These are phyloP conservation scores for Pontoporia blainvillei DNA, from an alignment of 2,113 vertebrate species.

Conservation along the genomic window DNA sequence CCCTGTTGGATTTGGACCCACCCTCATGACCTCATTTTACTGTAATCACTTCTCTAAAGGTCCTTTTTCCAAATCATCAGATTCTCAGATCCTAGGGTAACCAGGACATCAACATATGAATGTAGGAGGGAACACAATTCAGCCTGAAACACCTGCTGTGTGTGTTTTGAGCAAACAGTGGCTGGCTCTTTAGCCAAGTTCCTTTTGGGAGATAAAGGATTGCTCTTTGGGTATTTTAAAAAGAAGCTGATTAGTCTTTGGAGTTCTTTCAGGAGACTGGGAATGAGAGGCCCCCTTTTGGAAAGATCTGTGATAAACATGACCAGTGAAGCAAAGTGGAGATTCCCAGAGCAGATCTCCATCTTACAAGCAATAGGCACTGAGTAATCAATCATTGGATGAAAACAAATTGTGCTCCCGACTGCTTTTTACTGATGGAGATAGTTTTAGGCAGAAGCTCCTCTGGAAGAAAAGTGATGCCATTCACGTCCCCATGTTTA, in stretches of 20 bases:
- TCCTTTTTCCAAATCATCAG: fast-evolving
- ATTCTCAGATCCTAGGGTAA: not conserved
- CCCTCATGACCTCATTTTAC: not conserved
- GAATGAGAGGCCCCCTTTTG: not conserved
- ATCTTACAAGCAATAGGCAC: not conserved
- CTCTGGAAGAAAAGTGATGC: not conserved
- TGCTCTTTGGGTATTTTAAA: not conserved
- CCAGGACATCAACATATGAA: not conserved
- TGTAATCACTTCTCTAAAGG: not conserved
- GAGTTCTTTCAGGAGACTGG: not conserved
- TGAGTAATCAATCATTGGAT: fast-evolving
- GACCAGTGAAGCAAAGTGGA: not conserved
- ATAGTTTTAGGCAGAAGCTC: not conserved
- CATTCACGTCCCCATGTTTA: fast-evolving
- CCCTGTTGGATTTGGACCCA: not conserved
- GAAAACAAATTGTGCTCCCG: not conserved
- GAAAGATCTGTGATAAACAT: not conserved
- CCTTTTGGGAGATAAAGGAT: not conserved
- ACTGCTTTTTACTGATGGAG: too few relatives aligned
- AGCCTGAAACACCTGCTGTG: not conserved
- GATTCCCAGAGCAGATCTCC: not conserved
- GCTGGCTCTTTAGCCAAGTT: not conserved
- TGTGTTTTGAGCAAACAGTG: not conserved
- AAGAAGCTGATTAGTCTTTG: not conserved
- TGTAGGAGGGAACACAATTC: not conserved